Evolutionary conservation across 2,113 vertebrate genomes (phyloP), one percentile per base, ranked within the genome.

Genomic region (Ailurus styani): DNA sequence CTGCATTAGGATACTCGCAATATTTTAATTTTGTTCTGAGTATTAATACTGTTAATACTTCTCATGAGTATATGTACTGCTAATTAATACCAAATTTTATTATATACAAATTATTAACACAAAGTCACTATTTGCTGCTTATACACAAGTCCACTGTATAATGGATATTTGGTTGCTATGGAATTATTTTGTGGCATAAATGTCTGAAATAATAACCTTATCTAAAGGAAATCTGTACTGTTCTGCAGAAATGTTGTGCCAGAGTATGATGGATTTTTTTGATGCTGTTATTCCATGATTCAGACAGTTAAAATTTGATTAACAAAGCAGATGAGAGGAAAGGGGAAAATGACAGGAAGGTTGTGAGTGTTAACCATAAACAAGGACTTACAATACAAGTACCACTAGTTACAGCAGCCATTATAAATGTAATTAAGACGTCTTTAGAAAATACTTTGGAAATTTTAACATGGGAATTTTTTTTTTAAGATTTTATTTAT

Each of bases 191-290:
- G 62, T 73, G 42, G n/a, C 23, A 42, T 57, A 72, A 50, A 40
- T 62, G 14, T 89, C 47, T 84, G 20, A 66, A 96, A 85, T 79
- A 91, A 88, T 84, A 88, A 95, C 5, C 15, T 95, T 45, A 88
- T 72, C 54, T 95, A 78, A 75, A 70, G 87, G 87, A 94, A 90
- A 60, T 64, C 25, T 70, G 6, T 62, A n/a, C 77, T 6, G 68
- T 60, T 37, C 54, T 89, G 83, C 25, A 75, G 60, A 91, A 75
- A 90, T 90, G 18, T 12, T 91, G 31, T 87, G n/a, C 25, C 89
- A 10, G 47, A 42, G 13, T 78, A 23, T 12, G 23, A 54, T 40
- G 15, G 86, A 84, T 83, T 47, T 85, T 93, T 47, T 57, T 3
- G n/a, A 55, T 68, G 81, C 45, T 9, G 20, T 70, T 86, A 78